Conservation (phyloP, 30 jellyfish, hydroid and myxozoan genomes). For the Catostylus mosaicus region DNA sequence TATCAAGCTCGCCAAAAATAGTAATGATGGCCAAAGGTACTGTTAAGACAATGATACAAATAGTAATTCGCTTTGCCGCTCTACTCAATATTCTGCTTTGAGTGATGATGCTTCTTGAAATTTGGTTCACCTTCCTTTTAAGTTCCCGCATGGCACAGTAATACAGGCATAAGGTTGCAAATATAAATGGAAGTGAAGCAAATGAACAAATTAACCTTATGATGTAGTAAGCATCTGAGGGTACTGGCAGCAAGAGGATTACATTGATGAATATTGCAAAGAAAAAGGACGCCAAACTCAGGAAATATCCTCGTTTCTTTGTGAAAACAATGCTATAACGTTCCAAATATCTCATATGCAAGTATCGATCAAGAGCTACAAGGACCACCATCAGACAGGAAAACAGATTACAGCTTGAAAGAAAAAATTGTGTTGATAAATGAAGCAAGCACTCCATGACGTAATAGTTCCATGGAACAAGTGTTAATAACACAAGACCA, state of each 20-base stretch:
- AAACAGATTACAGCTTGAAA: not conserved
- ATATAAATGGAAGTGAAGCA: not conserved
- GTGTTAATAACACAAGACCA: not conserved
- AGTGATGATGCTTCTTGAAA: not conserved
- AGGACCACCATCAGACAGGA: not conserved
- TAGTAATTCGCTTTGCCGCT: not conserved
- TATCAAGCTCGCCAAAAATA: not conserved
- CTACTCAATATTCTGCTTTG: not conserved
- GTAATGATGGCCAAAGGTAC: not conserved
- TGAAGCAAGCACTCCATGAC: not conserved
- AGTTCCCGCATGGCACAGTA: not conserved
- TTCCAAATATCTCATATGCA: not conserved
- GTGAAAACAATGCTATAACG: not conserved
- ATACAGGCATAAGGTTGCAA: not conserved
- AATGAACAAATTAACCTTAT: not conserved
- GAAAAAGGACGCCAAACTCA: not conserved
- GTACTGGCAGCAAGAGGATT: not conserved
- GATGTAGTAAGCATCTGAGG: not conserved
- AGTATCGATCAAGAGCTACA: not conserved
- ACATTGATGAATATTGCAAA: not conserved
- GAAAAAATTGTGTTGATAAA: not conserved
- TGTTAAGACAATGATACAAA: not conserved
- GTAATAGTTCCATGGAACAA: not conserved
- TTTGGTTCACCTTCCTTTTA: not conserved
- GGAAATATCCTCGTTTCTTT: conserved; percentile 6